Conservation (phyloP, 2,113 vertebrate species). For the Neoarius graeffei region DNA sequence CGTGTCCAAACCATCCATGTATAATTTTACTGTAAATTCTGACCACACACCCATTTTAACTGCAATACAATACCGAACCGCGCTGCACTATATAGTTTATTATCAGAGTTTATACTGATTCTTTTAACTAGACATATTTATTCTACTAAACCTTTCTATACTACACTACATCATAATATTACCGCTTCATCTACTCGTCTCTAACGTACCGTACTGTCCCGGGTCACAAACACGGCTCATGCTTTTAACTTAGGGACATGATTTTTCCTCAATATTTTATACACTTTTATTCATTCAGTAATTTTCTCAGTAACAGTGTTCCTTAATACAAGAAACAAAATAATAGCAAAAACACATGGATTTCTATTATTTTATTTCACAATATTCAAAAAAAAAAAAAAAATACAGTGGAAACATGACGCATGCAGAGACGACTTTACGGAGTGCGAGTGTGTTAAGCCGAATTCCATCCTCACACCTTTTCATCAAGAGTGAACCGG, state of each 20-base stretch:
- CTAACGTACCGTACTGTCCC: not conserved
- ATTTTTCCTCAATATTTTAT: too few species aligned
- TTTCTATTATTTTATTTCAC: slow-evolving; percentile 44
- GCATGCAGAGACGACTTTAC: not conserved
- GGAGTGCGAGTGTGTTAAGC: not conserved
- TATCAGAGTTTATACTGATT: too few species aligned
- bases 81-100: too few species aligned
- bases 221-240: too few species aligned
- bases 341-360: not conserved
- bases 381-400: slow-evolving; percentile 36
- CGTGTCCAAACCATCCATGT: too few species aligned
- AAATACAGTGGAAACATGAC: not conserved
- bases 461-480: not conserved
- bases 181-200: not conserved
- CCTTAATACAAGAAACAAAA: not conserved
- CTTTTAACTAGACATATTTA: too few species aligned
- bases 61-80: too few species aligned
- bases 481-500: slow-evolving; percentile 7
- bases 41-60: too few species aligned
- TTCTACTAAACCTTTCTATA: not conserved
- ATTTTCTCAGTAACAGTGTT: not conserved
- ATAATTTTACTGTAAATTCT: too few species aligned
- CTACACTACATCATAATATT: not conserved
- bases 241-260: too few species aligned
- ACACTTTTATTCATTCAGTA: not conserved